Percentiles rank a stretch among this genome's conserved stretches.
phyloP scores from a whole-genome alignment of 2,888 invertebrate species.

The Odontocerum albicorne region DNA sequence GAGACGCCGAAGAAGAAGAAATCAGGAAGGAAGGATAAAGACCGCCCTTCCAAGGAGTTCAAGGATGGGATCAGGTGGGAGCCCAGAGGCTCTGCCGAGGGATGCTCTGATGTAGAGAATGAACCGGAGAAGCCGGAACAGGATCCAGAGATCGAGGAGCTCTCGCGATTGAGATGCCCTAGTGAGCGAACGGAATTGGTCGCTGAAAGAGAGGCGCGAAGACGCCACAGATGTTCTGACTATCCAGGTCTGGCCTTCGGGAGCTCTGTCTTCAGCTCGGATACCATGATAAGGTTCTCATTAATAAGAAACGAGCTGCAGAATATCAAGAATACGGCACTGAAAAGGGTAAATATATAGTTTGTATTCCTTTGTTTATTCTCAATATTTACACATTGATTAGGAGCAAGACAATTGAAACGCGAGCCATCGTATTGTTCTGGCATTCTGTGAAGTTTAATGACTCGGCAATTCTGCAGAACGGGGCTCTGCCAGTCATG shows the following conservation, averaged over 20 bases:
- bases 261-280: conserved; percentile 91
- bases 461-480: conserved; percentile 9
- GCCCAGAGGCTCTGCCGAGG: conserved; percentile 43
- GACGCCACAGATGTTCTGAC: conserved; percentile 82
- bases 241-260: conserved; percentile 92
- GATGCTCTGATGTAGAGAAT: conserved; percentile 52
- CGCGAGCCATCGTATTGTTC: conserved; percentile 2
- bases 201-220: conserved; percentile 78
- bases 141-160: conserved; percentile 78
- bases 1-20: conserved; percentile 29
- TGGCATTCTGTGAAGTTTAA: conserved; percentile 11
- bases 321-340: conserved; percentile 95
- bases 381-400: neutral
- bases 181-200: conserved; percentile 88
- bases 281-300: conserved; percentile 97
- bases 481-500: conserved; percentile 1
- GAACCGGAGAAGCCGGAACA: conserved; percentile 63
- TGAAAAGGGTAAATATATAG: conserved; percentile 85
- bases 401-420: neutral
- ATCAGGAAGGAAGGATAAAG: conserved; percentile 19
- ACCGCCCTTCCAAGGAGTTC: conserved; percentile 17
- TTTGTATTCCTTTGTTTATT: neutral
- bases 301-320: conserved; percentile 96
- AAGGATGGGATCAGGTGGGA: conserved; percentile 28
- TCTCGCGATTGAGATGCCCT: conserved; percentile 83